Evolutionary conservation across 2,113 vertebrate genomes (phyloP).

Genomic region (Gavialis gangeticus): DNA sequence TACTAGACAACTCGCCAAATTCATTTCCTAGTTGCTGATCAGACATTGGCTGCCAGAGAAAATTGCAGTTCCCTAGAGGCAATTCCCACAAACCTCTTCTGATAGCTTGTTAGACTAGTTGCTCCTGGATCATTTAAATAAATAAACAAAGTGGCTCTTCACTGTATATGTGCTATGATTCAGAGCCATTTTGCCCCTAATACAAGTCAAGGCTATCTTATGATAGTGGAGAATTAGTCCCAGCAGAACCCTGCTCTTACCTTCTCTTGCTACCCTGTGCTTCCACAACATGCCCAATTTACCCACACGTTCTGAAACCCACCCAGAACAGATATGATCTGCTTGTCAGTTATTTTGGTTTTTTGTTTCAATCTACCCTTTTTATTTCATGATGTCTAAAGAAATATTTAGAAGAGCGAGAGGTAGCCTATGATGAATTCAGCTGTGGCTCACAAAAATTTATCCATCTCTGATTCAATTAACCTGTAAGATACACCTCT

Average conservation of each 20-base stretch:
- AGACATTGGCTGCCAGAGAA: not conserved
- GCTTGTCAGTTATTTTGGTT: not conserved
- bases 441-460: too few species aligned
- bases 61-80: not conserved
- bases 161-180: not conserved
- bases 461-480: too few species aligned
- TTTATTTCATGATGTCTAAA: not conserved
- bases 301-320: fast-evolving
- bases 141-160: not conserved
- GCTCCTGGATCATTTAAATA: not conserved
- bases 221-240: not conserved
- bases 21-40: not conserved
- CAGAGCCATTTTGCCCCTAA: not conserved
- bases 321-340: not conserved
- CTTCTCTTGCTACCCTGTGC: too few species aligned
- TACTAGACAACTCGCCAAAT: not conserved
- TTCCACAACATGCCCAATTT: not conserved
- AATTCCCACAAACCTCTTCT: not conserved
- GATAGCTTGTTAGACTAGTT: not conserved
- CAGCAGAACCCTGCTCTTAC: not conserved
- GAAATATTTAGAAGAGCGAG: not conserved
- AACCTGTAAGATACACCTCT: too few species aligned
- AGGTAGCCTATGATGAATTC: too few species aligned
- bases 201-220: fast-evolving
- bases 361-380: not conserved